Evolutionary conservation across 1,140 invertebrate genomes (phyloP).

Genomic region (Apis dorsata): DNA sequence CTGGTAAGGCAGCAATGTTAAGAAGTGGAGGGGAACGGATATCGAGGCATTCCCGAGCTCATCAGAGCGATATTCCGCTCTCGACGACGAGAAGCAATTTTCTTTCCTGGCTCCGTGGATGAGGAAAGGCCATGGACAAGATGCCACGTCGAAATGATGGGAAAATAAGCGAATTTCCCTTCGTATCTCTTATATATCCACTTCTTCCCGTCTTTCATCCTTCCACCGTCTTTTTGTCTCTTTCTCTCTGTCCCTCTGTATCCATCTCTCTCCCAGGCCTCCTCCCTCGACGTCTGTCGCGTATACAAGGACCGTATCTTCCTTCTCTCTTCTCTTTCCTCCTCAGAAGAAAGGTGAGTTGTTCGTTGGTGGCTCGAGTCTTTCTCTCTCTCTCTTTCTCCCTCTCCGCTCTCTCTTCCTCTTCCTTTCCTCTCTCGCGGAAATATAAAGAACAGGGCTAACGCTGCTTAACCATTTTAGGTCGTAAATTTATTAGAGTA

Average conservation of each 20-base stretch:
- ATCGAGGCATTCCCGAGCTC: conserved; percentile 73
- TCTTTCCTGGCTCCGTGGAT: conserved; percentile 72
- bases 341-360: not conserved
- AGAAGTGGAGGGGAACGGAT: conserved; percentile 46
- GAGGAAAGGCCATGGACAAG: conserved; percentile 76
- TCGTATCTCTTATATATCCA: conserved; percentile 68
- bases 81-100: conserved; percentile 78
- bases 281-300: conserved; percentile 10
- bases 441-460: conserved; percentile 80
- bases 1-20: conserved; percentile 7
- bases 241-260: not conserved
- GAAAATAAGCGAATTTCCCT: conserved; percentile 80
- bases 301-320: conserved; percentile 12
- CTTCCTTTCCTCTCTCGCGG: conserved; percentile 63
- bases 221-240: conserved; percentile 7
- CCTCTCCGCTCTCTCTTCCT: too few species aligned
- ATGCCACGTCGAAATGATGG: conserved; percentile 76
- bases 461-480: conserved; percentile 79
- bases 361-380: conserved; percentile 7
- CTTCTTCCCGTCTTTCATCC: conserved; percentile 52
- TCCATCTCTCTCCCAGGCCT: not conserved
- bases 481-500: conserved; percentile 79
- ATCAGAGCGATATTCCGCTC: conserved; percentile 78
- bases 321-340: conserved; percentile 9
- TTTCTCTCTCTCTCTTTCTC: not conserved